A percentile compares a stretch with the other conserved stretches of the same genome.
Evolutionary conservation across 1,140 invertebrate species (phyloP).

Genomic region (Nylanderia fulva): DNA sequence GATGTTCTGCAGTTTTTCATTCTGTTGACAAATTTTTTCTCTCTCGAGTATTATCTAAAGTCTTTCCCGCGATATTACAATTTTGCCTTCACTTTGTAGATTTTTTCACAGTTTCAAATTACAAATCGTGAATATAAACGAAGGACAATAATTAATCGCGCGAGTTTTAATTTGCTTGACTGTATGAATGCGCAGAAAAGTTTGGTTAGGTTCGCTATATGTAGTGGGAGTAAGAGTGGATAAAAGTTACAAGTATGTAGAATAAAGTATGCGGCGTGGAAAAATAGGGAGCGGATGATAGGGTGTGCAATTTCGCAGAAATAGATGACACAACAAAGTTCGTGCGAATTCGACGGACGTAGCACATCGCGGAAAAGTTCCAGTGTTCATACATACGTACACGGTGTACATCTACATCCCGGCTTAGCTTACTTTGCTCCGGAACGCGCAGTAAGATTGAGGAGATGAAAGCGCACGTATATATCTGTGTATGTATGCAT

Average conservation of each 20-base stretch:
- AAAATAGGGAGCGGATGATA: not conserved
- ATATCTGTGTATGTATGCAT: not conserved
- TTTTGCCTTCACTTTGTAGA: not conserved
- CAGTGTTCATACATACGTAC: not conserved
- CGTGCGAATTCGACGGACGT: conserved; percentile 53
- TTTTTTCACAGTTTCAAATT: not conserved
- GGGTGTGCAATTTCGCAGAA: conserved; percentile 18
- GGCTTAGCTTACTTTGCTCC: no score
- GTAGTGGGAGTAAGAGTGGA: not conserved
- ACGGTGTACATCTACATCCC: not conserved
- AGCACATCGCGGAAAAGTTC: conserved; percentile 32
- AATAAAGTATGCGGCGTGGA: not conserved
- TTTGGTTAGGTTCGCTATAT: not conserved
- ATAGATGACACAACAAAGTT: conserved; percentile 59
- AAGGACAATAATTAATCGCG: not conserved
- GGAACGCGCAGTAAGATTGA: not conserved
- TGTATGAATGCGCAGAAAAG: not conserved
- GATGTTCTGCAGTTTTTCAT: no score
- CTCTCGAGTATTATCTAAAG: not conserved
- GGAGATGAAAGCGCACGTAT: not conserved
- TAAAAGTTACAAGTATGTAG: not conserved
- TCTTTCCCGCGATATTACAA: not conserved
- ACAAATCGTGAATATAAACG: not conserved
- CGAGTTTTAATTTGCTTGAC: not conserved
- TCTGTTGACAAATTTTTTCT: not conserved